Conservation (phyloP, 2,888 invertebrate genomes). For the Geotrupes spiniger region DNA sequence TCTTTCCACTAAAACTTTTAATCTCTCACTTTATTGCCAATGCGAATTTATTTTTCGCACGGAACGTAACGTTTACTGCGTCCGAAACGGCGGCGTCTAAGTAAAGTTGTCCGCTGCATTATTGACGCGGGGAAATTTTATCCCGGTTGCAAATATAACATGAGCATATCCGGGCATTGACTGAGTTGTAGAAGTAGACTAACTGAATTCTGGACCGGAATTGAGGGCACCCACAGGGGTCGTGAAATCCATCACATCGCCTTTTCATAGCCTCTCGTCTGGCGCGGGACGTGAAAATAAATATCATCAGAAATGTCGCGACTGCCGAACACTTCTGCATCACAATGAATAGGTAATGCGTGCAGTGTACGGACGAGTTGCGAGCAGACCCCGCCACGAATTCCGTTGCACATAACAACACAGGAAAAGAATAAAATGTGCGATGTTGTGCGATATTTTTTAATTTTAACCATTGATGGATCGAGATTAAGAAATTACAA, state of each 20-base stretch:
- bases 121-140: constrained; percentile 7
- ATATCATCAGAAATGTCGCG: constrained; percentile 42
- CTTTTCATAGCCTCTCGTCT: constrained; percentile 39
- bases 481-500: too few species aligned
- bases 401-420: too few species aligned
- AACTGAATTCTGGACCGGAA: constrained; percentile 47
- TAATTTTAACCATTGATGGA: too few species aligned
- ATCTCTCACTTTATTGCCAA: too few species aligned
- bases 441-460: too few species aligned
- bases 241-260: constrained; percentile 49
- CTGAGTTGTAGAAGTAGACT: constrained; percentile 19
- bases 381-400: background rate
- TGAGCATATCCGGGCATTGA: constrained; percentile 9
- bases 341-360: constrained; percentile 43
- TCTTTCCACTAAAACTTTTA: too few species aligned
- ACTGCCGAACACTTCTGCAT: constrained; percentile 31
- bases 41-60: too few species aligned
- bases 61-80: too few species aligned
- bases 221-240: constrained; percentile 48
- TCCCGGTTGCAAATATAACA: constrained; percentile 8
- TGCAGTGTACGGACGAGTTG: constrained; percentile 36
- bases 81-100: too few species aligned
- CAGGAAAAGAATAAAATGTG: too few species aligned
- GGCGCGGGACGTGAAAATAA: constrained; percentile 32
- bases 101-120: too few species aligned